These are phyloP conservation scores for Megalops atlanticus DNA, from an alignment of 2,113 vertebrate species.

Conservation along the genomic window DNA sequence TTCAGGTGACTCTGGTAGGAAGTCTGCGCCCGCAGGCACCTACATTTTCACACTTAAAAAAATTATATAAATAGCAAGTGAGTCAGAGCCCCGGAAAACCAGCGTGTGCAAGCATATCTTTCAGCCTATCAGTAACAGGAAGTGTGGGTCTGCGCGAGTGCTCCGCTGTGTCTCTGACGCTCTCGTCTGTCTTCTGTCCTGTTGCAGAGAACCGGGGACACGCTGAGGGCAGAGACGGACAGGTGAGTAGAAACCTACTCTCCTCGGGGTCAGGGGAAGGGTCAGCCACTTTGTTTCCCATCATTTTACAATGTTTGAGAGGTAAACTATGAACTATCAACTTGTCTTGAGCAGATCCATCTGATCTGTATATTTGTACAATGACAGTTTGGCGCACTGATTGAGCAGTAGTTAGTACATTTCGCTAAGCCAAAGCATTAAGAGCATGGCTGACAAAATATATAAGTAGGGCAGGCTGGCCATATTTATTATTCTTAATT, in stretches of 20 bases:
- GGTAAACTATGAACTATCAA: too few species aligned
- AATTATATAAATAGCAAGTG: background rate
- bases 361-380: too few species aligned
- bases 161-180: slow-evolving; percentile 2
- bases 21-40: background rate
- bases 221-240: slow-evolving; percentile 71
- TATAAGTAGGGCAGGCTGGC: too few species aligned
- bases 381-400: too few species aligned
- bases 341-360: too few species aligned
- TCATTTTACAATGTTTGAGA: too few species aligned
- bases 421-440: too few species aligned
- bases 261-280: background rate
- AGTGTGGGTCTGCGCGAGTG: background rate
- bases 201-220: slow-evolving; percentile 73
- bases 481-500: too few species aligned
- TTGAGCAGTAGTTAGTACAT: too few species aligned
- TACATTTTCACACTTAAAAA: background rate
- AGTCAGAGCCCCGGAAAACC: background rate
- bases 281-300: too few species aligned
- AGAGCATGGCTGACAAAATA: too few species aligned
- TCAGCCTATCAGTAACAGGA: background rate
- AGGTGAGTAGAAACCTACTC: slow-evolving; percentile 61
- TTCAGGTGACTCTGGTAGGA: background rate
- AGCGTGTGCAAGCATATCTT: background rate
- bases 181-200: slow-evolving; percentile 40